Conservation (phyloP, 2,113 vertebrate species). For the Cryptotis parvus region DNA sequence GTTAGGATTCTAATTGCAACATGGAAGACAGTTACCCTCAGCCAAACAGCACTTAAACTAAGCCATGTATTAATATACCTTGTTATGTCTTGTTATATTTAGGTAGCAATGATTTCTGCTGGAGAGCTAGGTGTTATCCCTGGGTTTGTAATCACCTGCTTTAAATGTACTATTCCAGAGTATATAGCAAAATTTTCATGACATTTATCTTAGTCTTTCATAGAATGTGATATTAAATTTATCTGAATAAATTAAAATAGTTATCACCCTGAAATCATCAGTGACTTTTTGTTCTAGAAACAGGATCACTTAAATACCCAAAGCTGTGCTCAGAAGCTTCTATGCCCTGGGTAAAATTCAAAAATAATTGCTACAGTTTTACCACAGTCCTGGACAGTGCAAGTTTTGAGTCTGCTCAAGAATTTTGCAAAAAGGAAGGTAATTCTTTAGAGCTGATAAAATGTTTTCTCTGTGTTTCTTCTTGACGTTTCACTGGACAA, state of each 20-base stretch:
- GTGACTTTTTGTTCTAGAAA: conserved; percentile 85
- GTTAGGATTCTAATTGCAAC: conserved; percentile 16
- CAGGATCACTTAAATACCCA: conserved; percentile 84
- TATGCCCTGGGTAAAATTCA: conserved; percentile 93
- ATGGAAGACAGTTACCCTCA: neutral
- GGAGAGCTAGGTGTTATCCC: conserved; percentile 20
- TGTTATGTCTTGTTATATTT: conserved; percentile 2
- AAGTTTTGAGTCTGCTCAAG: conserved; percentile 90
- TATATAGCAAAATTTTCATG: conserved; percentile 59
- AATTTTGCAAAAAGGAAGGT: conserved; percentile 94
- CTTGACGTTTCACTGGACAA: conserved; percentile 61
- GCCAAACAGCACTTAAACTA: neutral
- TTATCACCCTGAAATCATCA: conserved; percentile 76
- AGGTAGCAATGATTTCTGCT: conserved; percentile 40
- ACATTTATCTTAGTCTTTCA: conserved; percentile 45
- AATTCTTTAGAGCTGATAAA: conserved; percentile 74
- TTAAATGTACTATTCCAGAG: conserved; percentile 46
- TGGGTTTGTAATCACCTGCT: conserved; percentile 55
- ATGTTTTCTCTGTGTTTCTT: conserved; percentile 59
- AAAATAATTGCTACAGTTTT: conserved; percentile 94
- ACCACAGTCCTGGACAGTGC: conserved; percentile 90
- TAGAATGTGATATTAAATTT: conserved; percentile 46
- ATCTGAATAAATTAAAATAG: conserved; percentile 58
- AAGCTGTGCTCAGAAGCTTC: conserved; percentile 89
- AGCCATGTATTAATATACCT: neutral